Base-by-base conservation (phyloP, 2,797 vertebrate species). In the Clarias fuscus region DNA sequence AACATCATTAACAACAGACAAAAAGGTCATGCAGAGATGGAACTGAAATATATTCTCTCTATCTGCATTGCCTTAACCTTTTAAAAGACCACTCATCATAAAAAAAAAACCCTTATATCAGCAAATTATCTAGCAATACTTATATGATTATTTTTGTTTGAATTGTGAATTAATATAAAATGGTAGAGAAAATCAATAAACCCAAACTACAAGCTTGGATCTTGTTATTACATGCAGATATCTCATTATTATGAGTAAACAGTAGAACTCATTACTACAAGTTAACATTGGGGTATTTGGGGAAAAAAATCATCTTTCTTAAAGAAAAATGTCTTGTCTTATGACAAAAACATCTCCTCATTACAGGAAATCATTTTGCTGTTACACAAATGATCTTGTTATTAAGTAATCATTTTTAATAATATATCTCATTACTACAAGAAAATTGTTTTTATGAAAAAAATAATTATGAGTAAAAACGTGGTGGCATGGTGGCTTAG, bases 1-100 rank as follows among this genome's bases (percentile, higher is more conserved):
- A 80, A 43, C 78, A 80, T 65, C 78, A 80, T 64, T 80, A 64
- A 64, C 33, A 80, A 43, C 43, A 18, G 59, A 61, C 33, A 40
- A 17, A 64, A 80, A 80, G 33, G 59, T 62, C 61, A 64, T 4
- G 61, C 22, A 43, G 43, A 65, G 14, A 43, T 27, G 13, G 15
- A n/a, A n/a, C 22, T 10, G 17, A 64, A 80, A 80, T 64, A 64
- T 64, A 48, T 48, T 48, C 1, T 48, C 48, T 14, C 5, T 64
- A 14, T 80, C 37, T 43, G 22, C 20, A 79, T 3, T 37, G 59
- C 14, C 33, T 43, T 80, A 80, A 62, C 78, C 37, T 80, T 80
- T 64, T n/a, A 64, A 64, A 22, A 43, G 78, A 43, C 17, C 14
- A 64, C 61, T 37, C 14, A 17, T 48, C 7, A 40, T 24, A 18